A percentile compares a stretch with the other conserved stretches of the same genome.
phyloP scores from a whole-genome alignment of 2,113 vertebrate species.

The Pyrgilauda ruficollis region DNA sequence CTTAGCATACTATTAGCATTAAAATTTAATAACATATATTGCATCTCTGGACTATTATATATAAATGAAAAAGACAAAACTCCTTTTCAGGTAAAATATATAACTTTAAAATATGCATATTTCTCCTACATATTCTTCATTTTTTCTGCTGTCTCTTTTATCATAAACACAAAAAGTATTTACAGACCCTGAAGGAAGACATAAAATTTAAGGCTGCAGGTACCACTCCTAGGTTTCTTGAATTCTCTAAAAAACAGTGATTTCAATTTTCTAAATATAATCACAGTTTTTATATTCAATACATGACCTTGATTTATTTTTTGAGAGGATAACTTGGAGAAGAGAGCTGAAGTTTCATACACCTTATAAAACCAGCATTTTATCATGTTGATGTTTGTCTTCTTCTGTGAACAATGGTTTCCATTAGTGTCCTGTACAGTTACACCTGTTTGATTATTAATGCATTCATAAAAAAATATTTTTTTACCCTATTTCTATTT shows the following conservation, averaged over 20 bases:
- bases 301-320: neutral
- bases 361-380: neutral
- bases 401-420: neutral
- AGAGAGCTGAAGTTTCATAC: neutral
- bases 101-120: neutral
- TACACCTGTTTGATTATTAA: slow-evolving; percentile 17
- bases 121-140: neutral
- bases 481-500: neutral
- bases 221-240: neutral
- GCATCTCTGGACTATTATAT: neutral
- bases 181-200: neutral
- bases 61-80: neutral
- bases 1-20: neutral
- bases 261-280: neutral
- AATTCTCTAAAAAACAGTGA: neutral
- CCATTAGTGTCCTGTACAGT: neutral
- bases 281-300: neutral
- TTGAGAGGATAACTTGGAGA: neutral
- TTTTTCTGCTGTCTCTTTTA: neutral
- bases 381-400: neutral
- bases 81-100: neutral
- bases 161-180: neutral
- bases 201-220: neutral
- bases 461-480: neutral
- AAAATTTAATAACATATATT: neutral